Evolutionary conservation across 2,113 vertebrate genomes (phyloP).

Genomic region (human): DNA sequence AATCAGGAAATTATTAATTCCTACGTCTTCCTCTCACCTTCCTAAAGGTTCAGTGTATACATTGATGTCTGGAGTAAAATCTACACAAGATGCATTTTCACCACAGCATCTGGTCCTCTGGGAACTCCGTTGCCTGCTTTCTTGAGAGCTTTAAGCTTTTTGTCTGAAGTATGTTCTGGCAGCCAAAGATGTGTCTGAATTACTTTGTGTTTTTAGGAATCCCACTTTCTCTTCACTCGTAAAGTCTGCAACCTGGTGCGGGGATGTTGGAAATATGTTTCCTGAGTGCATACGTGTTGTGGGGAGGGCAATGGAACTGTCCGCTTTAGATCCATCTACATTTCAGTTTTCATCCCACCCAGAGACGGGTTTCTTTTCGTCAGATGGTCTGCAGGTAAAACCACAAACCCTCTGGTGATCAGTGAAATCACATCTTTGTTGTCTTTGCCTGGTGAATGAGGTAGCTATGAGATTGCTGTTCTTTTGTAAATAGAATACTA

Average conservation of each 20-base stretch:
- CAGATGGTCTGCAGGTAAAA: constrained; percentile 68
- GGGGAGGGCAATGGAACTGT: neutral
- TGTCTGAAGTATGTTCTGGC: constrained; percentile 81
- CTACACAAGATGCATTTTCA: constrained; percentile 65
- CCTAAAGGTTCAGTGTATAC: constrained; percentile 67
- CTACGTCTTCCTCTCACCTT: constrained; percentile 80
- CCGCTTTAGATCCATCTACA: constrained; percentile 64
- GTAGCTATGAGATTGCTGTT: constrained; percentile 10
- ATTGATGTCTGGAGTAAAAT: constrained; percentile 81
- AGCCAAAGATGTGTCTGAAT: constrained; percentile 76
- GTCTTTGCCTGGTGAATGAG: neutral
- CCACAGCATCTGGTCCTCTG: constrained; percentile 76
- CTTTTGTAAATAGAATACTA: constrained; percentile 41
- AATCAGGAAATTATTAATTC: constrained; percentile 79
- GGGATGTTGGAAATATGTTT: constrained; percentile 68
- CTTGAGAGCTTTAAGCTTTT: constrained; percentile 73
- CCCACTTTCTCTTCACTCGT: constrained; percentile 82
- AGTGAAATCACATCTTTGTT: constrained; percentile 74
- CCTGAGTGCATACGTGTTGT: constrained; percentile 53
- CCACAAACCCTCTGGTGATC: constrained; percentile 79
- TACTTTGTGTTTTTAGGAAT: constrained; percentile 71
- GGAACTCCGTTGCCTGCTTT: constrained; percentile 65
- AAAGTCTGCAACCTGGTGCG: constrained; percentile 76
- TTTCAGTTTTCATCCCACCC: constrained; percentile 70
- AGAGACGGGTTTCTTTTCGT: constrained; percentile 66